These are phyloP conservation scores for Atherix ibis DNA, from an alignment of 2,888 invertebrate genomes.

Conservation along the genomic window DNA sequence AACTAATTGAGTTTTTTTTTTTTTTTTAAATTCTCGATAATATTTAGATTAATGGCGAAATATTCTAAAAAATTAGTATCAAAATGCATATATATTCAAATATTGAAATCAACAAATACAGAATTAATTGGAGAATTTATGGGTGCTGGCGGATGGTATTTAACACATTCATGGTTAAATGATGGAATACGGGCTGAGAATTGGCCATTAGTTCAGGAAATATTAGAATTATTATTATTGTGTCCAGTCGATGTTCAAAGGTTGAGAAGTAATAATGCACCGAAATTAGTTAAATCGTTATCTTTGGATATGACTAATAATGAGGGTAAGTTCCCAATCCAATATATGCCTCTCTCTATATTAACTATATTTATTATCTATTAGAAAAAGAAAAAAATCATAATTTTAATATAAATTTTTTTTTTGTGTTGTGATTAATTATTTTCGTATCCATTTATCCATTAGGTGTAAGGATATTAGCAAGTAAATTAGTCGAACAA, in stretches of 20 bases:
- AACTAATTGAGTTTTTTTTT: neutral
- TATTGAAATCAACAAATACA: constrained; percentile 71
- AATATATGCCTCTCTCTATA: constrained; percentile 11
- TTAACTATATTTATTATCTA: neutral
- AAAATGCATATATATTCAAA: constrained; percentile 88
- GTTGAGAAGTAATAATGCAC: constrained; percentile 79
- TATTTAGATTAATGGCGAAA: constrained; percentile 77
- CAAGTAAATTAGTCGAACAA: constrained; percentile 69
- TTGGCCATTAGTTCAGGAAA: constrained; percentile 73
- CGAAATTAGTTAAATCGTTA: constrained; percentile 77
- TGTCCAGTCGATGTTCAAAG: constrained; percentile 85
- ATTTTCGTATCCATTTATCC: too few species aligned
- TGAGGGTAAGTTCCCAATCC: constrained; percentile 46
- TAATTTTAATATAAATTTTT: constrained; percentile 10
- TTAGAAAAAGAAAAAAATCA: neutral
- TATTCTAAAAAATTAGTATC: constrained; percentile 90
- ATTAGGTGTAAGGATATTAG: constrained; percentile 60
- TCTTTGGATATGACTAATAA: constrained; percentile 70
- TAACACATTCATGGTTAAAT: constrained; percentile 79
- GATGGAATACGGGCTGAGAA: constrained; percentile 73
- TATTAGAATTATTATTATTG: constrained; percentile 65
- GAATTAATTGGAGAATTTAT: constrained; percentile 77
- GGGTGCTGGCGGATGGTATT: constrained; percentile 81
- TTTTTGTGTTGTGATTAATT: constrained; percentile 23
- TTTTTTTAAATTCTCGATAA: constrained; percentile 1